phyloP scores from a whole-genome alignment of 2,113 vertebrate genomes.

The Sclerurus mexicanus region DNA sequence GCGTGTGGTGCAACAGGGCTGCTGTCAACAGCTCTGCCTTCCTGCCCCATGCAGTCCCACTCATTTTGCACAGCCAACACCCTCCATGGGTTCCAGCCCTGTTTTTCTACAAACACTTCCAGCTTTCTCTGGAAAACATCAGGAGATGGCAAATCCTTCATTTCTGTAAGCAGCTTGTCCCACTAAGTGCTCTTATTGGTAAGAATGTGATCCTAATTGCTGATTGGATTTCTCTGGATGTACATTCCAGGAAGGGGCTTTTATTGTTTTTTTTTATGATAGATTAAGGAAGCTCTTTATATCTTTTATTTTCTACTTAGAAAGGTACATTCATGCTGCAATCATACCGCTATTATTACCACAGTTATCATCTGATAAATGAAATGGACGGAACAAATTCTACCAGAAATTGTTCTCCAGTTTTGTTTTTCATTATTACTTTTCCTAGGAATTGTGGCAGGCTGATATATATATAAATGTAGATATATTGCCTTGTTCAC shows the following conservation, averaged over 20 bases:
- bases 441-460: neutral
- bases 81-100: neutral
- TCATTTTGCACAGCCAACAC: fast-evolving
- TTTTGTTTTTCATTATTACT: neutral
- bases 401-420: neutral
- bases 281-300: neutral
- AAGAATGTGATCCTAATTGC: neutral
- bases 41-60: fast-evolving
- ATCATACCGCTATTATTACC: neutral
- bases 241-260: neutral
- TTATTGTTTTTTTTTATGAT: neutral
- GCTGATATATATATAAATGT: neutral
- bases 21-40: fast-evolving
- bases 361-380: neutral
- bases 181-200: neutral
- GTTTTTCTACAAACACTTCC: neutral
- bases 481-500: neutral
- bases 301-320: neutral
- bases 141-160: neutral
- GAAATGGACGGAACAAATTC: neutral
- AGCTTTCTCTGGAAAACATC: neutral
- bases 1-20: neutral
- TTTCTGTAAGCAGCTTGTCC: neutral
- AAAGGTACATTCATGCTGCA: neutral
- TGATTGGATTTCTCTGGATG: neutral